Percentiles rank a stretch among this genome's conserved stretches.
These are phyloP conservation scores for Trichomalopsis sarcophagae DNA, from an alignment of 1,140 invertebrate species.

Conservation along the genomic window DNA sequence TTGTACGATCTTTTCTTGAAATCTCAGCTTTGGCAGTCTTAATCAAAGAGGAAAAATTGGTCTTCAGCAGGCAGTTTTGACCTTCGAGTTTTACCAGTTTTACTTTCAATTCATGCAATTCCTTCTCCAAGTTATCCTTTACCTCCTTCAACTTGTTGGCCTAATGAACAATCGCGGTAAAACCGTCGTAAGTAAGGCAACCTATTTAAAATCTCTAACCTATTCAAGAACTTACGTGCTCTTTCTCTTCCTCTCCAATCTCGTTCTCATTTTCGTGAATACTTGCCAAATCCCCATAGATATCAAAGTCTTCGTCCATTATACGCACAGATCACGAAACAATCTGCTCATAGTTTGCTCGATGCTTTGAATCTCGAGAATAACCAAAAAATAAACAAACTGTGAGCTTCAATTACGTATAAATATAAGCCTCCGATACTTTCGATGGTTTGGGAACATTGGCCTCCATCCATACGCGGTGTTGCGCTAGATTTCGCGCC, in stretches of 20 bases:
- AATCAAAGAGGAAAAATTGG: constrained; percentile 71
- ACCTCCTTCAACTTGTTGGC: constrained; percentile 42
- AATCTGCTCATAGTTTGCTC: constrained; percentile 22
- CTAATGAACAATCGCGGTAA: background rate
- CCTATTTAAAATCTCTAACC: constrained; percentile 3
- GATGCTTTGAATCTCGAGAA: background rate
- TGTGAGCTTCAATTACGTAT: background rate
- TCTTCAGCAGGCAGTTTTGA: constrained; percentile 61
- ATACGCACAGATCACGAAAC: background rate
- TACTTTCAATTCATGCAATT: constrained; percentile 50
- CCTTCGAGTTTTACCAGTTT: constrained; percentile 56
- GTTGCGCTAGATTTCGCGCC: background rate
- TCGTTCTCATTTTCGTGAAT: constrained; percentile 46
- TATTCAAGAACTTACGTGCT: background rate
- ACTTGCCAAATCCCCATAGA: constrained; percentile 66
- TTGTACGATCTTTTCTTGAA: constrained; percentile 70
- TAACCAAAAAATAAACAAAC: background rate
- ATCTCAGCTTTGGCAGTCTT: constrained; percentile 74
- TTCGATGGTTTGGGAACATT: background rate
- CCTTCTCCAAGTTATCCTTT: constrained; percentile 56
- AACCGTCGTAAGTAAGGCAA: background rate
- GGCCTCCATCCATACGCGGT: no score
- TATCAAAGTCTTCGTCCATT: constrained; percentile 68
- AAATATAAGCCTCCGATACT: no score
- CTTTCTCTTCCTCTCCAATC: constrained; percentile 52